Percentiles rank a stretch among this genome's conserved stretches.
These are phyloP conservation scores for Petromus typicus DNA, from an alignment of 2,113 vertebrate genomes.

Conservation along the genomic window DNA sequence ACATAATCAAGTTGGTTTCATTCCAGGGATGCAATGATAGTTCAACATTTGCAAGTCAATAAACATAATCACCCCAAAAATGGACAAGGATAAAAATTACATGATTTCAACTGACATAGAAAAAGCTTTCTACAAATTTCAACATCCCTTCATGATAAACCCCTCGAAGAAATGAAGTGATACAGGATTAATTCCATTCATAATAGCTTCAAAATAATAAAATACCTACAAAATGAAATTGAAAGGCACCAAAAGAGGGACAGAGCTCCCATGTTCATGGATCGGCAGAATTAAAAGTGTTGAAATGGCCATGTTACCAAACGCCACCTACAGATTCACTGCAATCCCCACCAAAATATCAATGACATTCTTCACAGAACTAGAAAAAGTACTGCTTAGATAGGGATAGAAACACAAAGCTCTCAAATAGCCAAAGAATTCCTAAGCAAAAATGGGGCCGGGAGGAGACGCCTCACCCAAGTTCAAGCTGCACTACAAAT, in stretches of 20 bases:
- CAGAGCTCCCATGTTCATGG: not conserved
- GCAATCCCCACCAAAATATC: not conserved
- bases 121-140: not conserved
- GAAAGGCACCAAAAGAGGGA: not conserved
- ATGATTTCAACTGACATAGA: not conserved
- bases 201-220: not conserved
- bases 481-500: not conserved
- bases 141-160: not conserved
- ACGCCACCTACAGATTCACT: not conserved
- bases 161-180: not conserved
- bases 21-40: not conserved
- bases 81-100: not conserved
- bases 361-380: not conserved
- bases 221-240: not conserved
- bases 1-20: not conserved
- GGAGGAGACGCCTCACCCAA: not conserved
- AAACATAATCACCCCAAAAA: not conserved
- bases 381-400: not conserved
- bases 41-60: not conserved
- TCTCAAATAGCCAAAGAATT: not conserved
- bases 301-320: not conserved
- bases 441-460: not conserved
- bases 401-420: not conserved
- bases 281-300: not conserved
- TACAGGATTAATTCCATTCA: not conserved